These are phyloP conservation scores for Micrasema minimum DNA, from an alignment of 1,140 invertebrate species.

Conservation along the genomic window DNA sequence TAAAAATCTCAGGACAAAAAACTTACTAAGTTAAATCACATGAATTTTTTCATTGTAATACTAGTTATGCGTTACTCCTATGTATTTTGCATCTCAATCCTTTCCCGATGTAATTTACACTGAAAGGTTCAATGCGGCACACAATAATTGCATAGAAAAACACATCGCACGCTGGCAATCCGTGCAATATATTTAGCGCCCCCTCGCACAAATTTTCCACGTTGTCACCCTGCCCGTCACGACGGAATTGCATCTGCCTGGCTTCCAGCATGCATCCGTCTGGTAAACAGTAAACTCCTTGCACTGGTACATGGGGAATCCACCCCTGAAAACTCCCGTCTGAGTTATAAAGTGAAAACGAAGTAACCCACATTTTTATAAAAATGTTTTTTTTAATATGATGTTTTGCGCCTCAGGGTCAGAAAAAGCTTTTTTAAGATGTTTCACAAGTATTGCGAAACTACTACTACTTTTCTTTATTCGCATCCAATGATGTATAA, in stretches of 20 bases:
- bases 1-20: not conserved
- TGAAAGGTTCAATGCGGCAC: not conserved
- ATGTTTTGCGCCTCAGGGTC: too few species aligned
- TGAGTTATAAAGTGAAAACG: not conserved
- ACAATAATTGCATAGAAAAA: conserved; percentile 13
- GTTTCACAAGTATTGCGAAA: not conserved
- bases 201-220: conserved; percentile 42
- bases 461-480: too few species aligned
- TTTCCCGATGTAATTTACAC: not conserved
- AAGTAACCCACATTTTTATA: not conserved
- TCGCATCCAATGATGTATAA: too few species aligned
- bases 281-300: not conserved
- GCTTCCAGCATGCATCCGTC: conserved; percentile 20
- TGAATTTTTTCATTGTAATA: not conserved
- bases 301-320: not conserved
- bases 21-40: not conserved
- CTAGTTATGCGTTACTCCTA: not conserved
- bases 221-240: conserved; percentile 52
- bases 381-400: too few species aligned
- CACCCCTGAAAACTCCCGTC: not conserved
- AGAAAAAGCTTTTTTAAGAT: too few species aligned
- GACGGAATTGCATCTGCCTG: conserved; percentile 39
- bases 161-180: not conserved
- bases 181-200: conserved; percentile 25
- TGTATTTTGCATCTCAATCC: not conserved